Evolutionary conservation across 1,140 invertebrate genomes (phyloP).

Genomic region (Luehdorfia chinensis): DNA sequence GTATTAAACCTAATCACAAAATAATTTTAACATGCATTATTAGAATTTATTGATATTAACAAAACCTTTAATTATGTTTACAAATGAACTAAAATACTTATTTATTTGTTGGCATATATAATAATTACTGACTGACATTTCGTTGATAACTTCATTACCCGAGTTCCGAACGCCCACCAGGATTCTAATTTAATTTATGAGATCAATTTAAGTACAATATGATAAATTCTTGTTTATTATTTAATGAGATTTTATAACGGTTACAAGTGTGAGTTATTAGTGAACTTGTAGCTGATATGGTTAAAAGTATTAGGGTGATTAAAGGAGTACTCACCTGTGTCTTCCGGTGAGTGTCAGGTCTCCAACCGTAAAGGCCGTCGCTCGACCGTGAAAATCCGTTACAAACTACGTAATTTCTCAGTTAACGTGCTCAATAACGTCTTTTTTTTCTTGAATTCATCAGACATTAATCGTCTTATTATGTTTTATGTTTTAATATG

Average conservation of each 20-base stretch:
- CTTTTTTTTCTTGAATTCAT: too few relatives aligned
- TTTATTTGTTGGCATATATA: too few relatives aligned
- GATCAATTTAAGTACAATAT: conserved; percentile 10
- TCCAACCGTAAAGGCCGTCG: conserved; percentile 50
- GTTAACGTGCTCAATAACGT: not conserved
- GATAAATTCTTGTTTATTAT: conserved; percentile 11
- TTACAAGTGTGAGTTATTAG: not conserved
- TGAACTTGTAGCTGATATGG: too few relatives aligned
- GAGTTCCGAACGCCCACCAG: conserved; percentile 27
- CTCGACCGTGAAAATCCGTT: conserved; percentile 60
- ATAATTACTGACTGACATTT: conserved; percentile 27
- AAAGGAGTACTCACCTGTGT: conserved; percentile 33
- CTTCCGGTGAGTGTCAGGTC: conserved; percentile 30
- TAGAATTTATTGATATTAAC: too few relatives aligned
- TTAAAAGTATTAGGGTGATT: conserved; percentile 6
- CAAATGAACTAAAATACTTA: too few relatives aligned
- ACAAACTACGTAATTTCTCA: conserved; percentile 26
- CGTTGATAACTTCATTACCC: conserved; percentile 35
- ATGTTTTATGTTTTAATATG: too few relatives aligned
- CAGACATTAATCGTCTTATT: too few relatives aligned
- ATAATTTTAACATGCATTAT: too few relatives aligned
- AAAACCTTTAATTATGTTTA: too few relatives aligned
- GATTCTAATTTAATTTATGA: conserved; percentile 33
- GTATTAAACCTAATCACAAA: too few relatives aligned
- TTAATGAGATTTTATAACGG: conserved; percentile 3